Evolutionary conservation across 2,888 invertebrate species (phyloP).

Genomic region (Lasioglossum pauxillum): DNA sequence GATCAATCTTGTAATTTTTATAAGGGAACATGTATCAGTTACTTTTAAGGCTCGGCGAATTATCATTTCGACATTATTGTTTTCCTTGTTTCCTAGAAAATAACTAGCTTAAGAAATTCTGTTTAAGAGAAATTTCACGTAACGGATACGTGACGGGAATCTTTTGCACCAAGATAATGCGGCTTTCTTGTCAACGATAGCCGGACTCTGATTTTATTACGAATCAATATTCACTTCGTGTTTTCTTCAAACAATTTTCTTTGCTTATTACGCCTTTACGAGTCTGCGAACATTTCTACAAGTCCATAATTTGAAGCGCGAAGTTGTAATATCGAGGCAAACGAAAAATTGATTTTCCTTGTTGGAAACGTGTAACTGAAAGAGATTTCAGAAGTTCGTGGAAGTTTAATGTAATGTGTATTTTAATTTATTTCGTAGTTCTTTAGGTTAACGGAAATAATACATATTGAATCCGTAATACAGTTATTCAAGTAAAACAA

Average conservation of each 20-base stretch:
- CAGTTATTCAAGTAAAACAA: not conserved
- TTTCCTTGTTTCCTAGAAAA: not conserved
- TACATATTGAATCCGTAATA: not conserved
- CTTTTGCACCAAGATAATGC: not conserved
- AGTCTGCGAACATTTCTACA: not conserved
- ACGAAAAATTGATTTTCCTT: not conserved
- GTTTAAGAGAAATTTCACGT: not conserved
- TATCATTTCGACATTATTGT: not conserved
- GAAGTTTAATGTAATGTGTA: not conserved
- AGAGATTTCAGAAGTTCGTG: not conserved
- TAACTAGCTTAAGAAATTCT: not conserved
- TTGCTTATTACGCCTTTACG: not conserved
- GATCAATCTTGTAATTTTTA: too few relatives aligned
- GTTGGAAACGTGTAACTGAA: not conserved
- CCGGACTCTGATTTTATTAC: not conserved
- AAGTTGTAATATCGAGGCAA: not conserved
- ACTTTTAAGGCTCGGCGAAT: not conserved
- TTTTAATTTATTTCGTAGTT: not conserved
- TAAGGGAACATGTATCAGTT: too few relatives aligned
- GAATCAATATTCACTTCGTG: not conserved
- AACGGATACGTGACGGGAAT: constrained; percentile 4
- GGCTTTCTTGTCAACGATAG: not conserved
- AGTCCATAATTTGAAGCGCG: not conserved
- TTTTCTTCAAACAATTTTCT: not conserved
- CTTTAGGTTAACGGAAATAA: not conserved